Evolutionary conservation across 2,113 vertebrate species (phyloP).

Genomic region (Dasyprocta punctata): DNA sequence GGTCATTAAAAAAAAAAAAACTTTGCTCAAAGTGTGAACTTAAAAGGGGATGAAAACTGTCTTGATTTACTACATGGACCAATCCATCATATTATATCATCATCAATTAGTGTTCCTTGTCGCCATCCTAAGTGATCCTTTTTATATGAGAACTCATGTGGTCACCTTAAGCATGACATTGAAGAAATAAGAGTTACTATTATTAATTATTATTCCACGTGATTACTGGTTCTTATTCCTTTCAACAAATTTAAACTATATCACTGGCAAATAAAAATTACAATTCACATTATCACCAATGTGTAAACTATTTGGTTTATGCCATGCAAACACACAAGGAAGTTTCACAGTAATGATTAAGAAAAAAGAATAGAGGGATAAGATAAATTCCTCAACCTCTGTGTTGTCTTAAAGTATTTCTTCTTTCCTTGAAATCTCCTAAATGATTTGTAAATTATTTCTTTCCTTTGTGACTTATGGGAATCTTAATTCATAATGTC

Average conservation of each 20-base stretch:
- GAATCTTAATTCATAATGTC: slow-evolving; percentile 79
- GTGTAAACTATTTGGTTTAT: neutral
- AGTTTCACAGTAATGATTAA: slow-evolving; percentile 68
- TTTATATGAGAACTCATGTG: neutral
- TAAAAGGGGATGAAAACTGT: neutral
- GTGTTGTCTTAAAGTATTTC: slow-evolving; percentile 74
- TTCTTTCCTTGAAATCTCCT: slow-evolving; percentile 73
- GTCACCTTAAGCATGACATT: neutral
- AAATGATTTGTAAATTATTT: slow-evolving; percentile 82
- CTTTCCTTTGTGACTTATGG: slow-evolving; percentile 79
- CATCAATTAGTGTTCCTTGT: neutral
- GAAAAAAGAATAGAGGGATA: slow-evolving; percentile 54
- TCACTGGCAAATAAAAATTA: slow-evolving; percentile 4
- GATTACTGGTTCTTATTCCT: neutral
- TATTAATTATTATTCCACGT: neutral
- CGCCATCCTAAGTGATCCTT: neutral
- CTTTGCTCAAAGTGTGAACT: neutral
- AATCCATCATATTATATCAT: neutral
- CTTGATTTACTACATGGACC: neutral
- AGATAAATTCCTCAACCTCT: slow-evolving; percentile 77
- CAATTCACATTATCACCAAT: neutral
- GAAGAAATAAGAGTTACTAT: neutral
- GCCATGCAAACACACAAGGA: slow-evolving; percentile 71
- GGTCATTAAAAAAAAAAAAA: neutral
- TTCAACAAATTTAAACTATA: neutral